Base-by-base conservation (phyloP, 2,888 invertebrate species). In the Oeneis ivallda region DNA sequence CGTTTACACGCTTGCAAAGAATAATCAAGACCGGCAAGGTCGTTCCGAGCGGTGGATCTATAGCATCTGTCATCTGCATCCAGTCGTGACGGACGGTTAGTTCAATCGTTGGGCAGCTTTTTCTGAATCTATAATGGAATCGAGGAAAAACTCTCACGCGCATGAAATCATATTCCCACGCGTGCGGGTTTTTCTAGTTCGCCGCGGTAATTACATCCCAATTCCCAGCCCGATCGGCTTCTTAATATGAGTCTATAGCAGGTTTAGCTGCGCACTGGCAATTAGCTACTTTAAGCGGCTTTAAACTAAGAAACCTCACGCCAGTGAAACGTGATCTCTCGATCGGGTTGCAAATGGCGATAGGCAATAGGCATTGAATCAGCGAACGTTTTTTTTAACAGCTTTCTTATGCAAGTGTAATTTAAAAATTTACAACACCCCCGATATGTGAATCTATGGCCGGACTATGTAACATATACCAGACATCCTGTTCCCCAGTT, bases 161-260 rank as follows among this genome's bases (percentile, higher is more conserved):
- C 81, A 85, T 81, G 77, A 82, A 82, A 84, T 84, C 82, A 77
- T 74, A 83, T 89, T 90, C 91, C 89, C 90, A 91, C 90, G 90
- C 80, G 77, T 81, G 72, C 72, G 61, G 65, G 74, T 76, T 84
- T 87, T 86, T 83, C 82, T 81, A 74, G 76, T 81, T 79, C 77
- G 74, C 71, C 41, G 56, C 1, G 9, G 78, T 79, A 84, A 85
- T 85, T 83, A 83, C 76, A 76, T 50, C 15, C 62, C 50, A 57
- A 68, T 66, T 50, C 15, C 62, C 50, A 57, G 68, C 67, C 57
- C 47, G 53, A 67, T 53, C 66, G 53, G 57, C 65, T 39, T 50
- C n/a, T 43, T 58, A 32, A 41, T 13, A 13, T 41, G 34, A 53
- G 26, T 53, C n/a, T 34, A 3, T n/a, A 34, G 15, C 34, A 50